phyloP scores from a whole-genome alignment of 2,797 vertebrate genomes.

The Phrynocephalus forsythii region DNA sequence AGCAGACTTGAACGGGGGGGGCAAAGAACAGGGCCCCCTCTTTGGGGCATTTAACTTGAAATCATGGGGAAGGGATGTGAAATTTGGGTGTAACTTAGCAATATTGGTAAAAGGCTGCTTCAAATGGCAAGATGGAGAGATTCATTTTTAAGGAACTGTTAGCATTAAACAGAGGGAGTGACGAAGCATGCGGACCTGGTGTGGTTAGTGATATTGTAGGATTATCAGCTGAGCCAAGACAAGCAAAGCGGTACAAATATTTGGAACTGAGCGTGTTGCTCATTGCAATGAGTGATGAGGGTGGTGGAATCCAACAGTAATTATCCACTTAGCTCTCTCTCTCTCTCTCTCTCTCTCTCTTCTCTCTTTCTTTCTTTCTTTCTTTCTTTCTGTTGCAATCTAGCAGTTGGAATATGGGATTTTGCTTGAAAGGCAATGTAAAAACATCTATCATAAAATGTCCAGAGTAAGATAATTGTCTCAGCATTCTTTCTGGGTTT shows the following conservation, averaged over 20 bases:
- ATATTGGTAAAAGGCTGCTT: no score
- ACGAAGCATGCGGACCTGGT: no score
- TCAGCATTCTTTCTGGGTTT: not conserved
- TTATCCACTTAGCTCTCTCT: not conserved
- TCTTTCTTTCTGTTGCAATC: not conserved
- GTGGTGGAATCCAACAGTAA: not conserved
- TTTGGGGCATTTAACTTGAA: not conserved
- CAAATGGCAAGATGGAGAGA: no score
- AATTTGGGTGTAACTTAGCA: not conserved
- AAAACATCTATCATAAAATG: not conserved
- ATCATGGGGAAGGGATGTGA: not conserved
- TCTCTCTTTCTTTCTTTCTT: not conserved
- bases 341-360: not conserved
- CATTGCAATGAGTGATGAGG: not conserved
- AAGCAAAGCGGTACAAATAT: not conserved
- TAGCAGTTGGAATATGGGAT: not conserved
- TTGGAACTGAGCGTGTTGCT: not conserved
- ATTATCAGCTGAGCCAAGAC: not conserved
- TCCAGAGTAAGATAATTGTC: not conserved
- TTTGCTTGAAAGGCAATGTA: not conserved
- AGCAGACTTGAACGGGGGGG: no score
- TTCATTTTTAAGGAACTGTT: no score
- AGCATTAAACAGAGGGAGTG: no score
- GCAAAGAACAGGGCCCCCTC: not conserved
- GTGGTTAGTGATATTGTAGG: not conserved